Percentiles rank a stretch among this genome's conserved stretches.
Conservation (phyloP, 2,797 vertebrate genomes). For the Anguilla marmorata region DNA sequence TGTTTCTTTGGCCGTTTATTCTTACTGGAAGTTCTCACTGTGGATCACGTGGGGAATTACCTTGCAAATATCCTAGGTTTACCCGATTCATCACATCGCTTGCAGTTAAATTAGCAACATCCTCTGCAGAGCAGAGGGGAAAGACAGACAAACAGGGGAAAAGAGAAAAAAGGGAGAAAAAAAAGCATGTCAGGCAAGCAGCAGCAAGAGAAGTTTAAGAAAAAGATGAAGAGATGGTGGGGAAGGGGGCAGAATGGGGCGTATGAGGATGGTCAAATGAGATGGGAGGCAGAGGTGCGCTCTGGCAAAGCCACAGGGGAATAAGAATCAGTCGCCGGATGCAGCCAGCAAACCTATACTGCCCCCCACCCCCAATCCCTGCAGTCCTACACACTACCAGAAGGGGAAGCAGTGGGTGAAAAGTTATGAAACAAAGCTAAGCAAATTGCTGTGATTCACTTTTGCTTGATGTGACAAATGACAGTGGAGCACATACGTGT, state of each 20-base stretch:
- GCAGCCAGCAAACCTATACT: not conserved
- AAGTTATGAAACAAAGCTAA: not conserved
- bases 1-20: slow-evolving; percentile 40
- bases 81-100: slow-evolving; percentile 99
- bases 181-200: slow-evolving; percentile 79
- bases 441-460: not conserved
- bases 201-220: slow-evolving; percentile 57
- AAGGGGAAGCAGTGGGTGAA: not conserved
- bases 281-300: not conserved
- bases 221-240: not conserved
- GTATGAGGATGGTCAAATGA: not conserved
- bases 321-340: too few relatives aligned
- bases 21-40: slow-evolving; percentile 52
- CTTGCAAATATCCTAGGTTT: slow-evolving; percentile 99
- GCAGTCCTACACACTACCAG: not conserved
- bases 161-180: slow-evolving; percentile 62
- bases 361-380: not conserved
- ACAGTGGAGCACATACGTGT: not conserved
- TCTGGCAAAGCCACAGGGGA: not conserved
- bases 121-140: slow-evolving; percentile 85
- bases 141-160: slow-evolving; percentile 63
- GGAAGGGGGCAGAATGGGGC: not conserved
- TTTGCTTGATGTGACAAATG: not conserved
- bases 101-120: slow-evolving; percentile 99
- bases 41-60: slow-evolving; percentile 79